Evolutionary conservation across 1,140 invertebrate species (phyloP), one percentile per base, ranked within the genome.

Genomic region (Drosophila hydei): DNA sequence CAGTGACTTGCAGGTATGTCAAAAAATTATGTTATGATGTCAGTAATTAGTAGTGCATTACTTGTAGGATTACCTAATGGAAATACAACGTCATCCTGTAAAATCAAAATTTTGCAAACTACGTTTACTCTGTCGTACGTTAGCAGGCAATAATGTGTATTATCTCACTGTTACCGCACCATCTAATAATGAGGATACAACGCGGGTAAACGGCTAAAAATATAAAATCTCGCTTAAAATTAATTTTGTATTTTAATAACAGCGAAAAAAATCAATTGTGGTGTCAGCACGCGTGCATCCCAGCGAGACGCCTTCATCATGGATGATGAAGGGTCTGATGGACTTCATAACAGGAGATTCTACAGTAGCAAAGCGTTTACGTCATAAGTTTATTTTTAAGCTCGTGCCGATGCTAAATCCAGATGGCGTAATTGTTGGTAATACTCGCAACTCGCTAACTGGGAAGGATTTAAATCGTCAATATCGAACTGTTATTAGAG

Each of bases 311-410:
- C 98, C 98, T 42, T 95, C 97, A 0, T 98, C 97, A 3, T 99
- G 97, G 97, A 97, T 98, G 93, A 98, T 99, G 97, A 98, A 98
- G 93, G 98, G 97, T 47, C 95, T 97, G 56, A 95, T 98, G 92
- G 97, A 98, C 90, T 98, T 96, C 91, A 93, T 99, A 40, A 96
- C 97, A 3, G 95, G 97, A 38, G 96, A 97, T 72, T 94, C 95
- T 0, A 94, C 93, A 36, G 90, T 91, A 21, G 96, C 96, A 2
- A 94, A 94, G 80, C 95, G 96, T 87, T 92, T 99, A n/a, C 93
- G 98, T 45, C 96, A 98, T 81, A 96, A 96, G 90, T 99, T 97
- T 92, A 97, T 99, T 70, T 99, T 99, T 91, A 99, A 99, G 92
- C 91, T 99, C 54, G 96, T 99, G 70, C 98, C 98, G 47, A 98